Evolutionary conservation across 2,113 vertebrate species (phyloP).

Genomic region (Salvelinus sp.): DNA sequence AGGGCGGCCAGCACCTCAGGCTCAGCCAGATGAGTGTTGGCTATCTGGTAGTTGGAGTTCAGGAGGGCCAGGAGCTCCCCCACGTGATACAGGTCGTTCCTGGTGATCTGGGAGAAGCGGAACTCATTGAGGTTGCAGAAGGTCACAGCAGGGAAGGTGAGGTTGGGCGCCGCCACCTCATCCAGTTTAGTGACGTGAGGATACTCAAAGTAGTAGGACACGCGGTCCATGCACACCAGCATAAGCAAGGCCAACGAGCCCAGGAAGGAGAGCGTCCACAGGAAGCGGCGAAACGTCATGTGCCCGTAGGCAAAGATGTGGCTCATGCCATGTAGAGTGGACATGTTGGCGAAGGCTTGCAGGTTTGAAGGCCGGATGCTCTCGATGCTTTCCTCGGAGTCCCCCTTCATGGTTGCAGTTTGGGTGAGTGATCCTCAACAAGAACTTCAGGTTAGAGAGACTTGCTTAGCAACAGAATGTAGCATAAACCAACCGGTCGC

Average conservation of each 20-base stretch:
- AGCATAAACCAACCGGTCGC: constrained; percentile 41
- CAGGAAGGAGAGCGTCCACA: constrained; percentile 83
- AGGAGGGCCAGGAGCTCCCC: constrained; percentile 85
- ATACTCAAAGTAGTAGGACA: constrained; percentile 83
- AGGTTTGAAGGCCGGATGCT: constrained; percentile 78
- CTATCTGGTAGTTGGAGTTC: constrained; percentile 81
- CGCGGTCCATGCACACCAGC: constrained; percentile 82
- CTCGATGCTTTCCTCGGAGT: constrained; percentile 80
- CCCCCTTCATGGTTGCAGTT: constrained; percentile 73
- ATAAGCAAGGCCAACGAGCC: constrained; percentile 80
- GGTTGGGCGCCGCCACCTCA: constrained; percentile 80
- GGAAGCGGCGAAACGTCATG: constrained; percentile 81
- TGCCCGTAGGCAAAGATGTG: constrained; percentile 84
- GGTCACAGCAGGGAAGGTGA: constrained; percentile 86
- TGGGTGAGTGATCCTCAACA: constrained; percentile 32
- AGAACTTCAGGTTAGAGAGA: constrained; percentile 62
- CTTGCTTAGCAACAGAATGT: constrained; percentile 70
- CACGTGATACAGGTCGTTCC: constrained; percentile 86
- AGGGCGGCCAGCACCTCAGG: constrained; percentile 79
- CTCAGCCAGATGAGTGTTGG: constrained; percentile 81
- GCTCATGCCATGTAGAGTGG: constrained; percentile 87
- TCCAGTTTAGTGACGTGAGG: constrained; percentile 82
- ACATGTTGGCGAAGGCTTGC: constrained; percentile 82
- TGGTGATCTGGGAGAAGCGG: constrained; percentile 85
- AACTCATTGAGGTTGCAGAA: constrained; percentile 90